A percentile compares a stretch with the other conserved stretches of the same genome.
phyloP scores from a whole-genome alignment of 35 echinoderm and acorn worm genomes.

The Holothuria glaberrima region DNA sequence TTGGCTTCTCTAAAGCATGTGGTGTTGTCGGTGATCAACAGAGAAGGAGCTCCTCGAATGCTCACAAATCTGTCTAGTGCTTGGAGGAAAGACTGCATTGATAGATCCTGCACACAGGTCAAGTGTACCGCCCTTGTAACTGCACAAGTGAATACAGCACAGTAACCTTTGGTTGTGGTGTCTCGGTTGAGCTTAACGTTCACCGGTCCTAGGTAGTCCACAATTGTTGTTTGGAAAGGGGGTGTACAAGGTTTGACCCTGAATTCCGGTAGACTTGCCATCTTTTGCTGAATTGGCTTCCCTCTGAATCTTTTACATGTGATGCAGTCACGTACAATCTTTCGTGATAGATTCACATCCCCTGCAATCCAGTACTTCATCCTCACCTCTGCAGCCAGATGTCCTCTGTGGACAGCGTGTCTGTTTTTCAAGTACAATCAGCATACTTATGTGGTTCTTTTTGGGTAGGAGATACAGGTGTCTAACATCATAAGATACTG shows the following conservation, averaged over 20 bases:
- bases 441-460: constrained; percentile 61
- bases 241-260: constrained; percentile 19
- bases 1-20: constrained; percentile 52
- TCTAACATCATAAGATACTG: constrained; percentile 51
- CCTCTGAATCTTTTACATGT: constrained; percentile 53
- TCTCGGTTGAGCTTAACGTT: constrained; percentile 78
- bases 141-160: constrained; percentile 78
- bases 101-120: constrained; percentile 76
- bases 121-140: constrained; percentile 80
- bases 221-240: constrained; percentile 74
- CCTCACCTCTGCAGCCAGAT: constrained; percentile 58
- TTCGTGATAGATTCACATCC: constrained; percentile 9
- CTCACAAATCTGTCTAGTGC: constrained; percentile 67
- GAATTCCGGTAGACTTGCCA: constrained; percentile 47
- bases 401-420: constrained; percentile 63
- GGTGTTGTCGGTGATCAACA: constrained; percentile 51
- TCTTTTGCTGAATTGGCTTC: constrained; percentile 54
- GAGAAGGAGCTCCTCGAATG: constrained; percentile 48
- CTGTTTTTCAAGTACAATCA: constrained; percentile 68
- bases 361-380: constrained; percentile 48
- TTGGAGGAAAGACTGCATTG: constrained; percentile 73
- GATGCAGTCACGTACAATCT: constrained; percentile 25
- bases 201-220: constrained; percentile 78
- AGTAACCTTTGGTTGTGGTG: constrained; percentile 80
- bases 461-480: constrained; percentile 61